These are phyloP conservation scores for Ophiothrix spiculata DNA, from an alignment of 35 echinoderm and acorn worm species.

Conservation along the genomic window DNA sequence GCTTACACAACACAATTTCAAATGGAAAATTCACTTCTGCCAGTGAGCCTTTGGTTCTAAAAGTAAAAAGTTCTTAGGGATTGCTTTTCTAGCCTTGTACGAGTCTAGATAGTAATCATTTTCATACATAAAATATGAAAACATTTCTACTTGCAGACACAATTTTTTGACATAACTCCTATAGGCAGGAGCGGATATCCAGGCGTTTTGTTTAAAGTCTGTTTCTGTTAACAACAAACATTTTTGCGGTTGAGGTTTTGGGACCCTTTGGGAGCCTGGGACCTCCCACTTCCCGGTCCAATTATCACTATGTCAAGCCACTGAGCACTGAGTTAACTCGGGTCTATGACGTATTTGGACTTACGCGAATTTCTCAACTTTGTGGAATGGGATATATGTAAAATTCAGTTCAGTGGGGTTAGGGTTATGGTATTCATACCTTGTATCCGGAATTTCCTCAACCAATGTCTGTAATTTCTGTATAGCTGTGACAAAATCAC, in stretches of 20 bases:
- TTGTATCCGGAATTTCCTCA: conserved; percentile 60
- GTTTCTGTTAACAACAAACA: too few species aligned
- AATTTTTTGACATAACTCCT: not conserved
- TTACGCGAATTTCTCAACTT: too few species aligned
- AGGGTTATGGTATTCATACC: conserved; percentile 28
- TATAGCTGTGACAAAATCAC: conserved; percentile 80
- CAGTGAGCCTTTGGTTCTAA: too few species aligned
- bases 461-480: conserved; percentile 67
- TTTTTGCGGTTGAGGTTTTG: not conserved
- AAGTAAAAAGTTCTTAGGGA: not conserved
- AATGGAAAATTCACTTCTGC: too few species aligned
- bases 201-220: too few species aligned
- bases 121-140: not conserved
- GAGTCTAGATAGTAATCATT: not conserved
- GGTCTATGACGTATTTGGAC: too few species aligned
- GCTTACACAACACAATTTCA: too few species aligned
- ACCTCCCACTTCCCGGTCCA: too few species aligned
- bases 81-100: not conserved
- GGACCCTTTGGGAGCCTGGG: not conserved
- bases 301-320: too few species aligned
- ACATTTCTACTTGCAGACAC: not conserved
- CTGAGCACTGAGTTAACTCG: too few species aligned
- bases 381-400: too few species aligned
- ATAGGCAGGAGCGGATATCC: too few species aligned
- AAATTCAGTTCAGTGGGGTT: not conserved